These are phyloP conservation scores for Sebastolobus altivelis DNA, from an alignment of 2,797 vertebrate genomes.

Conservation along the genomic window DNA sequence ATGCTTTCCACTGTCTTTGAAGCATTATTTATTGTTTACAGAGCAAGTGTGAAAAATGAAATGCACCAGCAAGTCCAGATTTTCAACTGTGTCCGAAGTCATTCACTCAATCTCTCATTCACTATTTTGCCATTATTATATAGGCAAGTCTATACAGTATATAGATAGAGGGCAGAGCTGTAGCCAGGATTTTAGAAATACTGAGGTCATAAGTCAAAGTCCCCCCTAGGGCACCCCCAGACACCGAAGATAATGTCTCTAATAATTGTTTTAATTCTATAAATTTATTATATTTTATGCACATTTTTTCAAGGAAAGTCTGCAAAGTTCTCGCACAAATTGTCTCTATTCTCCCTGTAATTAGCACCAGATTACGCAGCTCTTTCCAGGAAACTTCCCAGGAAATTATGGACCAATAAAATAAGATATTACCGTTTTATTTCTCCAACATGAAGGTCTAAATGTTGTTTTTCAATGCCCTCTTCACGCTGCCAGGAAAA, in stretches of 20 bases:
- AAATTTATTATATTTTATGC: background rate
- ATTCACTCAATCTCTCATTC: slow-evolving; percentile 24
- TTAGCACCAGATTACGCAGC: slow-evolving; percentile 10
- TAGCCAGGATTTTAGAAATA: background rate
- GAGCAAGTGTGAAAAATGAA: slow-evolving; percentile 57
- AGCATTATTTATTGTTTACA: slow-evolving; percentile 65
- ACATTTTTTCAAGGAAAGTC: background rate
- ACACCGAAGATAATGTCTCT: background rate
- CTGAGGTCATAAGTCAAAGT: background rate
- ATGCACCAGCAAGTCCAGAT: slow-evolving; percentile 27
- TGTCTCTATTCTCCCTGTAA: slow-evolving; percentile 4
- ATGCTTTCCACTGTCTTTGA: slow-evolving; percentile 57
- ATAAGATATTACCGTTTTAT: background rate
- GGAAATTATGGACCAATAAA: slow-evolving; percentile 15
- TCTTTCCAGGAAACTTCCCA: slow-evolving; percentile 19
- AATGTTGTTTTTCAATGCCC: slow-evolving; percentile 1
- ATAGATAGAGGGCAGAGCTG: background rate
- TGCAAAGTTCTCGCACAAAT: background rate
- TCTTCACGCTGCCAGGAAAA: background rate
- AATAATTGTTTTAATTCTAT: background rate
- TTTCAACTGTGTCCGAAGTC: slow-evolving; percentile 23
- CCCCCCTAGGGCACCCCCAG: background rate
- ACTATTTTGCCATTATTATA: background rate
- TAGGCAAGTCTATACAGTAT: background rate
- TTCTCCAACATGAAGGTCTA: slow-evolving; percentile 6